These are phyloP conservation scores for Aradus depressus DNA, from an alignment of 2,888 invertebrate genomes.

Conservation along the genomic window DNA sequence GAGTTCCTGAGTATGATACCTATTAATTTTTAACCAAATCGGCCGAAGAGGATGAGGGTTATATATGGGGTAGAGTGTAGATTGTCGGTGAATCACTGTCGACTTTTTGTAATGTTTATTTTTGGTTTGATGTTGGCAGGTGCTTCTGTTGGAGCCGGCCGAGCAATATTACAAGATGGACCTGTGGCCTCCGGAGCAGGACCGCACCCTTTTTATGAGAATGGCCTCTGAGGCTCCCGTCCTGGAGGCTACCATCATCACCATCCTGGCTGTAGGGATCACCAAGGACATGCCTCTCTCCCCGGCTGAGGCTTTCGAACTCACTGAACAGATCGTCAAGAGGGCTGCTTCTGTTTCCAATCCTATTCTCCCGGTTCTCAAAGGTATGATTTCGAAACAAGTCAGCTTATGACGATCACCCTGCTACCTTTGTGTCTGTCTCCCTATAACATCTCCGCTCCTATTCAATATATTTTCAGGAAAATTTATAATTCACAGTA, in stretches of 20 bases:
- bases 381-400: constrained; percentile 35
- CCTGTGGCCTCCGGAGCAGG: constrained; percentile 87
- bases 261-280: constrained; percentile 71
- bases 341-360: constrained; percentile 68
- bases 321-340: constrained; percentile 72
- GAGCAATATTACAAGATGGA: constrained; percentile 73
- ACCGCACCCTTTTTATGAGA: constrained; percentile 64
- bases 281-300: constrained; percentile 69
- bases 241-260: constrained; percentile 68
- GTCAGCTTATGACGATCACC: too few species aligned
- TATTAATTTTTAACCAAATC: too few species aligned
- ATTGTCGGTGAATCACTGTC: too few species aligned
- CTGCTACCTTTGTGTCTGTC: too few species aligned
- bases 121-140: constrained; percentile 35
- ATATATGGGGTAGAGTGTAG: too few species aligned
- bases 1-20: too few species aligned
- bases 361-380: constrained; percentile 53
- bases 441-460: too few species aligned
- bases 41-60: too few species aligned
- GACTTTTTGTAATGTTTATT: not conserved
- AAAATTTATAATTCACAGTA: too few species aligned
- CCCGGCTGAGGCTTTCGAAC: constrained; percentile 72
- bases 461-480: too few species aligned
- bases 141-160: constrained; percentile 62
- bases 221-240: constrained; percentile 81